Evolutionary conservation across 2,888 invertebrate genomes (phyloP).

Genomic region (Cephalotes varians): DNA sequence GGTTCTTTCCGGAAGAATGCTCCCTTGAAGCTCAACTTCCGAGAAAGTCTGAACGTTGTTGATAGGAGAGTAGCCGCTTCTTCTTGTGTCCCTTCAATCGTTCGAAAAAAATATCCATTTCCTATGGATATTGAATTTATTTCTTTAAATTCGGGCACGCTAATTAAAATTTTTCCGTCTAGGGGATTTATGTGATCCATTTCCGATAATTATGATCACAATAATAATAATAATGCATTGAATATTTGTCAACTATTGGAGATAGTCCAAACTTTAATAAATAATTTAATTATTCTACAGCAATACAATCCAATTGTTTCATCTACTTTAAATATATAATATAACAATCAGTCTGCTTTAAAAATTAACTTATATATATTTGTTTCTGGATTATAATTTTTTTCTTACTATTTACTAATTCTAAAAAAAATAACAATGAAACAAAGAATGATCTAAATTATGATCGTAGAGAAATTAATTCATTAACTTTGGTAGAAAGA

Average conservation of each 20-base stretch:
- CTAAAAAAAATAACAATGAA: not conserved
- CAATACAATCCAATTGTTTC: not conserved
- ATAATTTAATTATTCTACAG: not conserved
- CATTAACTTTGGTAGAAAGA: not conserved
- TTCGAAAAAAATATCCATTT: not conserved
- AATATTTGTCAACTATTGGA: not conserved
- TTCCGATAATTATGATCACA: not conserved
- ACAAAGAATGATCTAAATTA: not conserved
- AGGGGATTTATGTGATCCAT: not conserved
- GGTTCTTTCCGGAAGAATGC: slow-evolving; percentile 32
- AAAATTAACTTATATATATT: not conserved
- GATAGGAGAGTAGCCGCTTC: slow-evolving; percentile 23
- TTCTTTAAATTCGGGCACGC: not conserved
- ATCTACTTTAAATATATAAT: not conserved
- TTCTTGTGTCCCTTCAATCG: not conserved
- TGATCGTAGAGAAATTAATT: not conserved
- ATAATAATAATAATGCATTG: not conserved
- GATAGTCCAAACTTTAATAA: not conserved
- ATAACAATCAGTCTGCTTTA: not conserved
- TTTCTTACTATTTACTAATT: not conserved
- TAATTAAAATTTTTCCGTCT: not conserved
- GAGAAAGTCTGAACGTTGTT: slow-evolving; percentile 30
- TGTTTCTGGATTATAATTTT: not conserved
- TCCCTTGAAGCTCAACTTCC: slow-evolving; percentile 20
- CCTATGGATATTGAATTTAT: not conserved